These are phyloP conservation scores for Xenopus petersii DNA, from an alignment of 2,797 vertebrate genomes.

Conservation along the genomic window DNA sequence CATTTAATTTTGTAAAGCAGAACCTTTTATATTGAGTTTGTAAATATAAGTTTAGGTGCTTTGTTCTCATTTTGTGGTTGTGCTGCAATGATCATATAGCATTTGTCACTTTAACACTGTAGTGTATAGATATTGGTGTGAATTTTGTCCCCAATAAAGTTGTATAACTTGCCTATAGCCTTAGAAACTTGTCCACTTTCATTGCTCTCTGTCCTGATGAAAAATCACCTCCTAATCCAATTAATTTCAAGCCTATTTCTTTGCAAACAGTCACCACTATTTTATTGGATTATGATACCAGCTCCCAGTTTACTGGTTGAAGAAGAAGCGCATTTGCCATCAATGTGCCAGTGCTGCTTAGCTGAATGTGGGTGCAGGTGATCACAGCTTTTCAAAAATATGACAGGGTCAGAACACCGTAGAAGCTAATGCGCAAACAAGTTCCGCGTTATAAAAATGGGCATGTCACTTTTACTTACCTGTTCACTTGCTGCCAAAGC, in stretches of 20 bases:
- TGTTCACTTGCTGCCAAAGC: conserved; percentile 52
- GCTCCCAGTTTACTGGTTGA: conserved; percentile 45
- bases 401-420: conserved; percentile 55
- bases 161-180: conserved; percentile 26
- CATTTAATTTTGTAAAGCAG: too few species aligned
- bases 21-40: too few species aligned
- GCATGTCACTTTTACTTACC: conserved; percentile 61
- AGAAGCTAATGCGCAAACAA: conserved; percentile 68
- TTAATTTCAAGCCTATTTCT: conserved; percentile 47
- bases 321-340: conserved; percentile 34
- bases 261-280: conserved; percentile 33
- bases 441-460: conserved; percentile 66
- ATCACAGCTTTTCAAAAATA: conserved; percentile 53
- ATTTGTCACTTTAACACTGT: conserved; percentile 20
- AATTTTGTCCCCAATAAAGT: conserved; percentile 31
- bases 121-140: conserved; percentile 25
- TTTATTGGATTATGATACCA: conserved; percentile 43
- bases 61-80: too few species aligned
- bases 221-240: conserved; percentile 36
- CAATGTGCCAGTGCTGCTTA: conserved; percentile 16
- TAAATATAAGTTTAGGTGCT: too few species aligned
- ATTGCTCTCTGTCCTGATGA: conserved; percentile 34
- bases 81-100: neutral
- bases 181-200: conserved; percentile 32
- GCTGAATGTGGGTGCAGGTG: conserved; percentile 6